Evolutionary conservation across 2,888 invertebrate species (phyloP).

Genomic region (Axea sp.): DNA sequence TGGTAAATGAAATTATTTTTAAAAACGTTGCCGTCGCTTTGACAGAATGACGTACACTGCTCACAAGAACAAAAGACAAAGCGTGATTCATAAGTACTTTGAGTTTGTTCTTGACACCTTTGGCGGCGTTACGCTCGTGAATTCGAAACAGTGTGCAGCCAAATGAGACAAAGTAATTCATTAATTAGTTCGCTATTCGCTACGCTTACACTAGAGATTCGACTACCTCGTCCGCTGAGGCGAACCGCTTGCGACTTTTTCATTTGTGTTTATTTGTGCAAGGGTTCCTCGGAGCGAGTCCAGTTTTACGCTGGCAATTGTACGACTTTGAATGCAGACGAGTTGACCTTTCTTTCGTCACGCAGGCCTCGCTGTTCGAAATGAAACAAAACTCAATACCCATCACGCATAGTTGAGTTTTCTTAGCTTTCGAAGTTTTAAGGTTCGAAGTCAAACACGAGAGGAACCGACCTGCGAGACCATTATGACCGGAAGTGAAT

Average conservation of each 20-base stretch:
- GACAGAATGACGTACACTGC: constrained; percentile 1
- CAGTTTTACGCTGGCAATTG: constrained; percentile 71
- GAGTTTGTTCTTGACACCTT: constrained; percentile 54
- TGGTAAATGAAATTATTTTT: constrained; percentile 19
- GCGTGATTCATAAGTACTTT: constrained; percentile 54
- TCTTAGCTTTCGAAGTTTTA: too few species aligned
- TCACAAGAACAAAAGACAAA: constrained; percentile 38
- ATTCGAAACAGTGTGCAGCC: constrained; percentile 65
- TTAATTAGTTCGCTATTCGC: constrained; percentile 73
- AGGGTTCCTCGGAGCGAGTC: constrained; percentile 78
- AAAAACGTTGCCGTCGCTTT: constrained; percentile 4
- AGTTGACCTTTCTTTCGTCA: constrained; percentile 70
- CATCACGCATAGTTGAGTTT: too few species aligned
- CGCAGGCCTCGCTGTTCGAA: constrained; percentile 11
- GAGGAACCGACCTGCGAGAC: constrained; percentile 16
- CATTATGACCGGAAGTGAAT: constrained; percentile 65
- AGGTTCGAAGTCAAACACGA: too few species aligned
- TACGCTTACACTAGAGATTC: constrained; percentile 75
- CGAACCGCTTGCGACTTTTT: constrained; percentile 68
- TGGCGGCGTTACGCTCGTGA: constrained; percentile 52
- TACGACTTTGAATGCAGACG: constrained; percentile 70
- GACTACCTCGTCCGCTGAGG: constrained; percentile 77
- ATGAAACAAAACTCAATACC: neutral
- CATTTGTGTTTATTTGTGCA: constrained; percentile 61
- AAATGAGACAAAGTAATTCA: constrained; percentile 70